Base-by-base conservation (phyloP, 23 tunicate genomes). In the Trididemnum clinides region DNA sequence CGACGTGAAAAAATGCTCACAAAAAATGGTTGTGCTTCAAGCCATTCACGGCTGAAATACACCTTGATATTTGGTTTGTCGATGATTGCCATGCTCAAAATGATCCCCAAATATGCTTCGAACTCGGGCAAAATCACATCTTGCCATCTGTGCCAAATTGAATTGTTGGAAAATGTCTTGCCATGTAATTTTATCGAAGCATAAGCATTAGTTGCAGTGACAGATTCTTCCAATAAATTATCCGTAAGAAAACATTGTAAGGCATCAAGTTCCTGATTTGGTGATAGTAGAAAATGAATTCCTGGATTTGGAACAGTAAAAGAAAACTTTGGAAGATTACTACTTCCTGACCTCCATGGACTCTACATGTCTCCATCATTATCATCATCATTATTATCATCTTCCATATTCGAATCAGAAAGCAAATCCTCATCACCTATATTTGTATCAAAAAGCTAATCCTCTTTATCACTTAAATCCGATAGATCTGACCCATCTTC, bases 31-130 rank as follows among this genome's bases (percentile, higher is more conserved):
- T 23, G 25, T 7, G n/a, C n/a, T 71, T 71, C 77, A 28, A 23
- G n/a, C 77, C 38, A 71, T 31, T 71, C 39, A 12, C 77, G 5
- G 25, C 77, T 71, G 38, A 71, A 31, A 23, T 28, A 71, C 26
- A 5, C 38, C 38, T 71, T 71, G n/a, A 71, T 31, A 30, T 71
- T n/a, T 12, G 38, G 36, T 71, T 71, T 71, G n/a, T 71, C 77
- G n/a, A 5, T 33, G 26, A 71, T 12, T 7, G 77, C 77, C 77
- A 71, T 31, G 19, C 30, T 71, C 77, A 77, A 51, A 1, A 77
- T n/a, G 25, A 77, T 32, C n/a, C 82, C 64, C 15, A 75, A 33
- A 75, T 77, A 77, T 1, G 82, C 82, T 51, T 77, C 50, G 49
- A 77, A 23, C 38, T 77, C 32, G 1, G 64, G 2, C 82, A 77